Percentiles rank a stretch among this genome's conserved stretches.
phyloP scores from a whole-genome alignment of 2,797 vertebrate genomes.

The Girardinus metallicus region DNA sequence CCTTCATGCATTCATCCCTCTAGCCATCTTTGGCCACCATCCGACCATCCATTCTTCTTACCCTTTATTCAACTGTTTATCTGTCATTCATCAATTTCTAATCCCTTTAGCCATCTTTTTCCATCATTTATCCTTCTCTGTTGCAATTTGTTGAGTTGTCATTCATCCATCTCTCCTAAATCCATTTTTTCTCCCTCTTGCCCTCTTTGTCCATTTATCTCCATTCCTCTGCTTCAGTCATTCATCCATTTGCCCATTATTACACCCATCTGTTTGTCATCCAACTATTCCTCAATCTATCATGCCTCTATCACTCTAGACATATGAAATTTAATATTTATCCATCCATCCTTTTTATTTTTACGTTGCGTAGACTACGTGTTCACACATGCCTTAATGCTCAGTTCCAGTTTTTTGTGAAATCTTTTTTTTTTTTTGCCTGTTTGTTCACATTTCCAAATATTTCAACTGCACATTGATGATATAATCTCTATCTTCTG shows the following conservation, averaged over 20 bases:
- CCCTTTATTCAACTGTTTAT: neutral
- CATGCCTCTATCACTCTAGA: neutral
- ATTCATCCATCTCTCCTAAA: neutral
- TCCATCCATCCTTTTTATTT: neutral
- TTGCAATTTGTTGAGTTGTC: neutral
- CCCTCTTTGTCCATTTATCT: neutral
- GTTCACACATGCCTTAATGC: too few species aligned
- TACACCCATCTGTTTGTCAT: neutral
- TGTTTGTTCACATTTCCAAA: too few species aligned
- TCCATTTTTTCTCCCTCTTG: neutral
- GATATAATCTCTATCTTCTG: too few species aligned
- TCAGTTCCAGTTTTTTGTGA: too few species aligned
- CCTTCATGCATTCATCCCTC: neutral
- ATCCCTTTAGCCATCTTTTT: neutral
- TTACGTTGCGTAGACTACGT: neutral
- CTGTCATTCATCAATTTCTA: neutral
- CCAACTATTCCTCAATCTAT: neutral
- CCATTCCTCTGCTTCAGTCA: neutral
- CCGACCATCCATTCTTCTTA: neutral
- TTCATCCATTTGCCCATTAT: neutral
- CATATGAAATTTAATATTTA: neutral
- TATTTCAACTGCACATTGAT: too few species aligned
- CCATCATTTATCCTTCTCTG: neutral
- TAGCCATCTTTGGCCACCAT: neutral
- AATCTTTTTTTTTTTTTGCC: too few species aligned